Evolutionary conservation across 1,140 invertebrate genomes (phyloP), one percentile per base, ranked within the genome.

Genomic region (Nasonia longicornis): DNA sequence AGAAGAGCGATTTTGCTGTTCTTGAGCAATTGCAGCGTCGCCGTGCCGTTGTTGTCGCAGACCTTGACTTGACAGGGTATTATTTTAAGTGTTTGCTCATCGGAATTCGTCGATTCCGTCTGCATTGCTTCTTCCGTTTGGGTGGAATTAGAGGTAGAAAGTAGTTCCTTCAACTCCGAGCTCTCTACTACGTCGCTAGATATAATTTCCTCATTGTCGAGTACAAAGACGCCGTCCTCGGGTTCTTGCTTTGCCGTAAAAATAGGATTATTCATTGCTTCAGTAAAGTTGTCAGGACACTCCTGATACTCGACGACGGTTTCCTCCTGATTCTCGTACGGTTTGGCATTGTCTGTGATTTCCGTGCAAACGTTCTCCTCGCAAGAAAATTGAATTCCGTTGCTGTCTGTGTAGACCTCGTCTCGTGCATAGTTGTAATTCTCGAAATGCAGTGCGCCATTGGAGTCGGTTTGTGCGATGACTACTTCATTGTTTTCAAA

Each of bases 1-100:
- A 89, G 78, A 1, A 89, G 67, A 29, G 85, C 85, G 38, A 88
- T 85, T 79, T 88, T 88, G 8, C 84, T 83, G 72, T 84, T 85
- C 72, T 87, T 88, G 7, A 87, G 73, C 0, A 86, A 63, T 31
- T 88, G 85, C 26, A 86, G 48, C 0, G 84, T 82, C 20, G 81
- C 80, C 8, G 83, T 76, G 0, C 83, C 82, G n/a, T 84, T 83
- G 79, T 83, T 85, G 48, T 84, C 84, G 22, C 75, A 78, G n/a
- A 81, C 82, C 64, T 86, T 58, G 20, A 86, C 77, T 84, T 85
- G 83, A 67, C 80, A 82, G 0, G 85, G 85, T 48, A 84, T 80
- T 20, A 85, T 81, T 72, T 83, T 85, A 0, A 84, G 63, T 16
- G 77, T 83, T 79, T 85, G 84, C 52, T 84, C 70, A 64, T 81